These are phyloP conservation scores for Cheirogaleus medius DNA, from an alignment of 2,113 vertebrate species.

Conservation along the genomic window DNA sequence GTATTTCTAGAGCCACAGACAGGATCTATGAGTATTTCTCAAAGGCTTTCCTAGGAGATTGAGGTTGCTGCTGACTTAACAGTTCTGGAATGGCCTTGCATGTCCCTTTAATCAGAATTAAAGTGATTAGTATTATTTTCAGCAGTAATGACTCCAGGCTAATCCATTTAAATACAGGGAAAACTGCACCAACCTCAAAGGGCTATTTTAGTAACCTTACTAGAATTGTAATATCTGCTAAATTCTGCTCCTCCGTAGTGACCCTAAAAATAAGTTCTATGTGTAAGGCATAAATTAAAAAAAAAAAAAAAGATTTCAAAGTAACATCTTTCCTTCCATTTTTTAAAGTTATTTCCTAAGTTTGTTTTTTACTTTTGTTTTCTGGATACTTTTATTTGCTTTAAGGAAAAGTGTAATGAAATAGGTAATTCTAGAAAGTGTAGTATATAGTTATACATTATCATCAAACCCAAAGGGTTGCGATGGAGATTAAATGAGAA, in stretches of 20 bases:
- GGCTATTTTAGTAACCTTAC: constrained; percentile 14
- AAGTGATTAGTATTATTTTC: constrained; percentile 57
- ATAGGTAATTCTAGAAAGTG: not conserved
- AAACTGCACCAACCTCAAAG: not conserved
- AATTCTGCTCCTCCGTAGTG: not conserved
- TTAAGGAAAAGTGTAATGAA: not conserved
- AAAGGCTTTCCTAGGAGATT: not conserved
- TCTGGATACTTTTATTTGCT: not conserved
- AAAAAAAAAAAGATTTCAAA: not conserved
- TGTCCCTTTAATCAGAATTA: constrained; percentile 65
- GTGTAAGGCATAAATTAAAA: not conserved
- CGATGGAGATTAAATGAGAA: not conserved
- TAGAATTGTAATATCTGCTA: constrained; percentile 4
- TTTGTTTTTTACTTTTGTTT: not conserved
- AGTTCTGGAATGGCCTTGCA: constrained; percentile 23
- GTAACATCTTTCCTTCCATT: not conserved
- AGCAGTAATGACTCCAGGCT: constrained; percentile 26
- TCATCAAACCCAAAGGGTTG: not conserved
- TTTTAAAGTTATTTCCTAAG: constrained; percentile 36
- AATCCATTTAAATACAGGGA: constrained; percentile 54
- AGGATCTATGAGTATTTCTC: not conserved
- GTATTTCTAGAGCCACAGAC: not conserved
- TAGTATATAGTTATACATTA: not conserved
- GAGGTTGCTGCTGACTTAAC: constrained; percentile 39
- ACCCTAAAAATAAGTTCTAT: not conserved